Conservation (phyloP, 2,888 invertebrate genomes). For the Pantelozetes paolii region DNA sequence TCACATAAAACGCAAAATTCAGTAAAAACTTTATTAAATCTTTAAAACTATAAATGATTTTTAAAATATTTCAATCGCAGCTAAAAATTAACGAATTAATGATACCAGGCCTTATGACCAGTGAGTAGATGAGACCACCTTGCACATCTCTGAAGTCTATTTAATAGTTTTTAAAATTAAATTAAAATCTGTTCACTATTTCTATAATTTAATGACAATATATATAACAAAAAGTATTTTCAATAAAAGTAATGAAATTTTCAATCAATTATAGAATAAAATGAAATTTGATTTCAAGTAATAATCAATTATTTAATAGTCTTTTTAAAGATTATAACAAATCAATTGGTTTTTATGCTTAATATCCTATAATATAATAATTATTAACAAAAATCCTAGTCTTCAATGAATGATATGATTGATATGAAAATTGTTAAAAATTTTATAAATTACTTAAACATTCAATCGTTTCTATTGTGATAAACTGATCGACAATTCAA, state of each 20-base stretch:
- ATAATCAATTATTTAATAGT: neutral
- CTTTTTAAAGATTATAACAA: no score
- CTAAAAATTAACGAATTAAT: no score
- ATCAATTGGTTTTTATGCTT: neutral
- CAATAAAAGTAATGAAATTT: no score
- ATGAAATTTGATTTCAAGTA: neutral
- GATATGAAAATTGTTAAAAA: neutral
- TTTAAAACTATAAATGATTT: no score
- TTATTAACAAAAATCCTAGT: constrained; percentile 13
- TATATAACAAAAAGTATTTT: neutral
- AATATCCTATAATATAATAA: neutral
- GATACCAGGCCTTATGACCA: no score
- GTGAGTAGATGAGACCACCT: no score
- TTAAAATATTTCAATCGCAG: no score
- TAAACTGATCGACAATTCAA: constrained; percentile 10
- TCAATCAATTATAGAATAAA: constrained; percentile 5
- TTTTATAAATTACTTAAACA: constrained; percentile 5
- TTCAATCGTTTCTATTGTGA: constrained; percentile 9
- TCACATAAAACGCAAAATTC: no score
- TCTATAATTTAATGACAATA: neutral
- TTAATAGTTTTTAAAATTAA: no score
- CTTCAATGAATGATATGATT: constrained; percentile 29
- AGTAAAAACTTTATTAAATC: no score
- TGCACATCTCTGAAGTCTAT: no score
- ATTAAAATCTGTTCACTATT: neutral